phyloP scores from a whole-genome alignment of 2,113 vertebrate genomes.

The Podarcis muralis region DNA sequence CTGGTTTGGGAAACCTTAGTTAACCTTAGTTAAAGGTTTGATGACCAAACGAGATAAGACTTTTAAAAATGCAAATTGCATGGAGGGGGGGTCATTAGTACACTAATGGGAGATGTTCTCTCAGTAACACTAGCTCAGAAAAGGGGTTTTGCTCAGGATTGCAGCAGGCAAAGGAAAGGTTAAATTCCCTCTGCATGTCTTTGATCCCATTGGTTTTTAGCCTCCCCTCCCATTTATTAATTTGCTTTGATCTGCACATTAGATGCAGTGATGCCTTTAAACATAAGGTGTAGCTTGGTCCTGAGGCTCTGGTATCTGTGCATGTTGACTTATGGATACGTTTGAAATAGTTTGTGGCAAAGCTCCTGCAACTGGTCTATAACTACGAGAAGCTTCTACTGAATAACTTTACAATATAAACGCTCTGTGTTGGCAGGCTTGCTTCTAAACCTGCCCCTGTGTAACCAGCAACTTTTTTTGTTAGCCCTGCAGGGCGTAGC shows the following conservation, averaged over 20 bases:
- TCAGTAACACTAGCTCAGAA: background rate
- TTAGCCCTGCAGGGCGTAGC: constrained; percentile 72
- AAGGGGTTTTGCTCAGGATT: background rate
- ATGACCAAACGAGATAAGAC: background rate
- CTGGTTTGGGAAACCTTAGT: background rate
- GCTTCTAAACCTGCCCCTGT: constrained; percentile 73
- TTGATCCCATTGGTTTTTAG: background rate
- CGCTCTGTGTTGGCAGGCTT: constrained; percentile 70
- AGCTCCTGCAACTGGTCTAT: constrained; percentile 36
- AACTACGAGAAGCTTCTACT: constrained; percentile 54
- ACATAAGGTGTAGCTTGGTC: background rate
- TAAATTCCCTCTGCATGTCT: background rate
- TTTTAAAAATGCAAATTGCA: background rate
- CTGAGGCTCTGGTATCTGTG: background rate
- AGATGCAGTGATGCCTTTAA: background rate
- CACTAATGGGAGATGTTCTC: no score
- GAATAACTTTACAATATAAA: constrained; percentile 61
- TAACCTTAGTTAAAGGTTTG: background rate
- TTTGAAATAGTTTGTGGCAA: constrained; percentile 7
- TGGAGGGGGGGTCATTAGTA: background rate
- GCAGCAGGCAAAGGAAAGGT: background rate
- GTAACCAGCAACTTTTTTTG: constrained; percentile 68
- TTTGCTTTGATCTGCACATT: background rate
- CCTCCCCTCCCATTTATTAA: background rate
- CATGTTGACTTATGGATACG: rapidly evolving